Conservation (phyloP, 1,140 invertebrate species). For the Zophobas atratus region DNA sequence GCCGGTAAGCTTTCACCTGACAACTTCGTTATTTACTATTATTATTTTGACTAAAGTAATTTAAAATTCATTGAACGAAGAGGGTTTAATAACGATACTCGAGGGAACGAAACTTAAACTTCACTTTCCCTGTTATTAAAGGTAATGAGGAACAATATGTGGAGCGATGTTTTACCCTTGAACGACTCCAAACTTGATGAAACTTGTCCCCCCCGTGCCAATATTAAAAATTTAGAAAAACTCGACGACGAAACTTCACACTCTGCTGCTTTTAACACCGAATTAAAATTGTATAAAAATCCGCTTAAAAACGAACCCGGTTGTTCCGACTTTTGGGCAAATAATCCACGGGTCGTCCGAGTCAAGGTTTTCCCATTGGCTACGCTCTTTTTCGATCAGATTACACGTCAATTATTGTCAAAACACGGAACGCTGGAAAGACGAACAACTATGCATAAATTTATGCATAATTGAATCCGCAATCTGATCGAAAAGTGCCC, state of each 20-base stretch:
- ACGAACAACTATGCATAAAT: neutral
- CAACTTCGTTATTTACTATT: slow-evolving; percentile 38
- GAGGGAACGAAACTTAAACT: slow-evolving; percentile 23
- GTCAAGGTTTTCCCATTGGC: slow-evolving; percentile 13
- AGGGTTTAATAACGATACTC: slow-evolving; percentile 8
- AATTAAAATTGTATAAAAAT: slow-evolving; percentile 15
- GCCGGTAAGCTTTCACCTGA: slow-evolving; percentile 15
- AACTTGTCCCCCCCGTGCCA: slow-evolving; percentile 6
- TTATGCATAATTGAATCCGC: slow-evolving; percentile 17
- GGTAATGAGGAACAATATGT: slow-evolving; percentile 29
- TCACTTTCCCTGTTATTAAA: slow-evolving; percentile 37
- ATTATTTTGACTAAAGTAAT: slow-evolving; percentile 27
- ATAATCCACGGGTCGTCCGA: neutral
- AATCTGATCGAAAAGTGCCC: slow-evolving; percentile 6
- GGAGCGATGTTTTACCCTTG: slow-evolving; percentile 26
- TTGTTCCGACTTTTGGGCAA: neutral
- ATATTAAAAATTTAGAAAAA: slow-evolving; percentile 33
- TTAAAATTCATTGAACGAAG: slow-evolving; percentile 34
- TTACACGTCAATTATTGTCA: slow-evolving; percentile 10
- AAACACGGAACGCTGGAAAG: slow-evolving; percentile 8
- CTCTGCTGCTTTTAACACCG: neutral
- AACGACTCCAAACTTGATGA: slow-evolving; percentile 8
- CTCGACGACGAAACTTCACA: slow-evolving; percentile 2
- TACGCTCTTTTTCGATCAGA: slow-evolving; percentile 11
- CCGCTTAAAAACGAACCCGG: neutral